phyloP scores from a whole-genome alignment of 1,140 invertebrate genomes.

The Rhyacophila brunnea region DNA sequence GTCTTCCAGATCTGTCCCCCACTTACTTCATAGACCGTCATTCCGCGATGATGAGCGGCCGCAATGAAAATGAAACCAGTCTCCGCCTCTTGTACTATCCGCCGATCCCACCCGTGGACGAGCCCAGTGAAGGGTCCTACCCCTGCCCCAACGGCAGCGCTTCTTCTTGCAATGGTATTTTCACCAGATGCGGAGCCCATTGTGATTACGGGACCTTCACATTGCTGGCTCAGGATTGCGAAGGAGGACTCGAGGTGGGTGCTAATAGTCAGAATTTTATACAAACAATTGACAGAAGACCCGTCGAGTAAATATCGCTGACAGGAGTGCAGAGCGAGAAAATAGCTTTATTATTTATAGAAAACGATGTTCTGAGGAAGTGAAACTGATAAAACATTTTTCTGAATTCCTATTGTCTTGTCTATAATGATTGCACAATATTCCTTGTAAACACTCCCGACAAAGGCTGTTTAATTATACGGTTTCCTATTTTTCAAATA shows the following conservation, averaged over 20 bases:
- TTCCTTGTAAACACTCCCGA: too few relatives aligned
- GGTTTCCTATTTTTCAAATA: too few relatives aligned
- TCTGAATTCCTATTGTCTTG: too few relatives aligned
- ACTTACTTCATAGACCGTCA: constrained; percentile 61
- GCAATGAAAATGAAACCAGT: constrained; percentile 62
- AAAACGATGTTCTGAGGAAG: too few relatives aligned
- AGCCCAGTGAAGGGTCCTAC: constrained; percentile 40
- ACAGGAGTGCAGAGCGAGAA: too few relatives aligned
- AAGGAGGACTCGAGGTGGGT: constrained; percentile 56
- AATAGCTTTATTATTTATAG: too few relatives aligned
- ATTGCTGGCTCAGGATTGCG: constrained; percentile 69
- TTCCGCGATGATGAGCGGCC: constrained; percentile 58
- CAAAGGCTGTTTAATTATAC: too few relatives aligned
- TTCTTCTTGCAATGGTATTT: constrained; percentile 40
- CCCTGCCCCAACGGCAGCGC: constrained; percentile 49
- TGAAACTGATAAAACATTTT: too few relatives aligned
- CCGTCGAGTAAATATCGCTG: too few relatives aligned
- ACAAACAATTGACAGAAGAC: too few relatives aligned
- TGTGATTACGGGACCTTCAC: constrained; percentile 75
- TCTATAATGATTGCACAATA: too few relatives aligned
- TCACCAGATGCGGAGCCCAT: constrained; percentile 68
- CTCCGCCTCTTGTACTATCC: constrained; percentile 71
- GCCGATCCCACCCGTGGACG: constrained; percentile 58
- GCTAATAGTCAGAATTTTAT: too few relatives aligned
- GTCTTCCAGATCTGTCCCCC: constrained; percentile 30